Evolutionary conservation across 2,888 invertebrate genomes (phyloP), one percentile per base, ranked within the genome.

Genomic region (Oxycera nigricornis): DNA sequence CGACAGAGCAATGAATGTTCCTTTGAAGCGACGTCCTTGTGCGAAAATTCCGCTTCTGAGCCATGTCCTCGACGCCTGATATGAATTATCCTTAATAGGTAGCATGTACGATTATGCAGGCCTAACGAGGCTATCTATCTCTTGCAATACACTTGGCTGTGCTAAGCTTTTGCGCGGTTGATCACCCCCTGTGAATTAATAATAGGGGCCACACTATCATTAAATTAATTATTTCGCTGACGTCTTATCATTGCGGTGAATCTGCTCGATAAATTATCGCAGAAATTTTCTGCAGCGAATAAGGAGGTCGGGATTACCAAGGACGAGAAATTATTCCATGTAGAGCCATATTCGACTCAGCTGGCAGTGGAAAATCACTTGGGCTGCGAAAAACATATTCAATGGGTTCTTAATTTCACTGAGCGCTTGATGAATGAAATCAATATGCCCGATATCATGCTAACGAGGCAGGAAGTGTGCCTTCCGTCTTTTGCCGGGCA

Each of bases 141-240:
- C 50, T 20, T 31, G 35, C 35, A 20, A 22, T 41, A 6, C 24
- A 41, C 20, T 41, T n/a, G 65, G 20, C 39, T 6, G 22, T 22
- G 55, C 65, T 26, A 1, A 17, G 22, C 65, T 11, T 41, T 65
- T 41, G 65, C 41, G 24, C 39, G 41, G 20, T 39, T 24, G 65
- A 39, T 41, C 26, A 65, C 41, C 24, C 39, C 41, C 41, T 39
- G 28, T 67, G 74, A 26, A 28, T 76, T 74, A 74, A 70, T 74
- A 55, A 55, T 52, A 31, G 39, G 26, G 62, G 31, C 50, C 41
- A 52, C 24, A 52, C 70, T 65, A 72, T 62, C 67, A 65, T 74
- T 72, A 65, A 72, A 76, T 76, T 76, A 74, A 76, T 76, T 75
- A 75, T 75, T 73, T 74, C 70, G 70, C 72, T 75, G 75, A 75